These are phyloP conservation scores for Pseudomyrmex dendroicus DNA, from an alignment of 1,140 invertebrate species.

Conservation along the genomic window DNA sequence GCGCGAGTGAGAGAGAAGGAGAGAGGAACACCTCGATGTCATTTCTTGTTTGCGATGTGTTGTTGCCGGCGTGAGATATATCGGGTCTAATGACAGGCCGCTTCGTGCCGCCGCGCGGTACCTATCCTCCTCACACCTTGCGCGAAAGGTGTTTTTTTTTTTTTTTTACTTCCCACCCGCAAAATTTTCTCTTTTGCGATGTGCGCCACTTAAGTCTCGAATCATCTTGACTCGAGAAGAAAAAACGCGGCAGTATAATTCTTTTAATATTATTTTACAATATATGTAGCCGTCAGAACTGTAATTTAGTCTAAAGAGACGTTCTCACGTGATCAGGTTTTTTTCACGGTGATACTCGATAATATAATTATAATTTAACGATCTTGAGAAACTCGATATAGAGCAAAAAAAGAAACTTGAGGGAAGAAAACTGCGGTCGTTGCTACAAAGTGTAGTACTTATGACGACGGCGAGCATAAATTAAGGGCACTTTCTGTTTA, in stretches of 20 bases:
- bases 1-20: conserved; percentile 56
- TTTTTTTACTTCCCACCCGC: conserved; percentile 28
- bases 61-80: conserved; percentile 73
- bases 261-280: conserved; percentile 1
- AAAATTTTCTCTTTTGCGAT: conserved; percentile 49
- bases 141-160: neutral
- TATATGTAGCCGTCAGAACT: neutral
- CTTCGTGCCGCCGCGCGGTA: conserved; percentile 60
- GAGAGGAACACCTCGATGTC: conserved; percentile 65
- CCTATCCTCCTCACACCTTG: conserved; percentile 19
- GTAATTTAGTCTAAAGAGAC: conserved; percentile 3
- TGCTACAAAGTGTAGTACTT: conserved; percentile 38
- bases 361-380: neutral
- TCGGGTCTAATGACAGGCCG: conserved; percentile 74
- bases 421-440: neutral
- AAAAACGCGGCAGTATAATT: conserved; percentile 12
- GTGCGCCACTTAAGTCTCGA: neutral
- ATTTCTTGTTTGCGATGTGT: conserved; percentile 75
- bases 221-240: neutral
- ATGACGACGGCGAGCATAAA: conserved; percentile 31
- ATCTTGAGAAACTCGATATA: conserved; percentile 5
- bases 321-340: neutral
- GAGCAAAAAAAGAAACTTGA: neutral
- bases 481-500: conserved; percentile 49
- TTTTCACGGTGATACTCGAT: neutral